A percentile compares a stretch with the other conserved stretches of the same genome.
Conservation (phyloP, 1,140 invertebrate genomes). For the Proctacanthus coquilletti region DNA sequence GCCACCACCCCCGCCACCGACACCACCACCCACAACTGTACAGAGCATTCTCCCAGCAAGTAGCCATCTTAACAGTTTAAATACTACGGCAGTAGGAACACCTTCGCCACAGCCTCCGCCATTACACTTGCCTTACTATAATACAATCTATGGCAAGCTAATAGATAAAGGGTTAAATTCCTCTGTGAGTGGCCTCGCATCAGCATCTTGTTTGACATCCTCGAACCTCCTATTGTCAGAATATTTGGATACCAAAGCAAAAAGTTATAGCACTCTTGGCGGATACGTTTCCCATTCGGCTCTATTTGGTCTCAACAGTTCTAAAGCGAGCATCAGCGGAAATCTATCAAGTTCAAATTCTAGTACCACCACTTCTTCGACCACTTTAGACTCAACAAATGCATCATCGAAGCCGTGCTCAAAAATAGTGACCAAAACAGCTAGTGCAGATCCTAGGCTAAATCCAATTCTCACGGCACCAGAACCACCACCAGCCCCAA, state of each 20-base stretch:
- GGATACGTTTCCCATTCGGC: constrained; percentile 6
- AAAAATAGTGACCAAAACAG: constrained; percentile 21
- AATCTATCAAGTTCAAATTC: too few relatives aligned
- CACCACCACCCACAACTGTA: not conserved
- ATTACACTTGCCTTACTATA: constrained; percentile 18
- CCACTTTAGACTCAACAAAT: not conserved
- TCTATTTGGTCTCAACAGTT: constrained; percentile 4
- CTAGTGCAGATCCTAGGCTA: constrained; percentile 25
- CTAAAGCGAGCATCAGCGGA: not conserved
- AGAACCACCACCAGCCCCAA: constrained; percentile 23
- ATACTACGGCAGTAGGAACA: constrained; percentile 7
- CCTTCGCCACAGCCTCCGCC: constrained; percentile 8
- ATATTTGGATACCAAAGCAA: constrained; percentile 10
- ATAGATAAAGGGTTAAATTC: constrained; percentile 4
- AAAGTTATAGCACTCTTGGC: constrained; percentile 9
- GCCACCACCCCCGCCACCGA: not conserved
- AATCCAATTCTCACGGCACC: constrained; percentile 24
- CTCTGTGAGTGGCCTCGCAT: not conserved
- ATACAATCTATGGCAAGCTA: constrained; percentile 25
- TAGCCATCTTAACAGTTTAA: too few relatives aligned
- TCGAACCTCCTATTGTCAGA: constrained; percentile 1
- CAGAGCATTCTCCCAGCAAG: too few relatives aligned
- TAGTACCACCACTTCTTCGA: constrained; percentile 1
- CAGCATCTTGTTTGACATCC: not conserved
- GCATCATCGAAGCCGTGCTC: constrained; percentile 2